Conservation (phyloP, 2,888 invertebrate species). For the Unio pictorum region DNA sequence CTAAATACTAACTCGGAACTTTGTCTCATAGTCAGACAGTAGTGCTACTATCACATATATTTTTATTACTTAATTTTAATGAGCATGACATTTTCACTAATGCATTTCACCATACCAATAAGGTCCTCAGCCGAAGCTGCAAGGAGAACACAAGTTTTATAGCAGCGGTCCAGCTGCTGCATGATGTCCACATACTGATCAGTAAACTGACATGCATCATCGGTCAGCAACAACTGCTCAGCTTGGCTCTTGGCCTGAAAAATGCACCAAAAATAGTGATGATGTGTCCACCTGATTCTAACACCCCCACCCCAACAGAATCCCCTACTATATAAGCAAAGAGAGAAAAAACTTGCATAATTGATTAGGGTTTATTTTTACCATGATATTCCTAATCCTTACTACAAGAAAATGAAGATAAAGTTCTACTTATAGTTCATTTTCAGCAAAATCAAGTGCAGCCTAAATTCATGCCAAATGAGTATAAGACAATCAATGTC, state of each 20-base stretch:
- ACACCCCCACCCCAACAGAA: not conserved
- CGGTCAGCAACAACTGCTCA: constrained; percentile 16
- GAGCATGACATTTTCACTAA: too few relatives aligned
- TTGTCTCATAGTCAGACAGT: too few relatives aligned
- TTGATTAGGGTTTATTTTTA: too few relatives aligned
- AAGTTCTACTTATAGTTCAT: too few relatives aligned
- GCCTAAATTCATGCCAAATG: too few relatives aligned
- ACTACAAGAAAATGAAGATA: too few relatives aligned
- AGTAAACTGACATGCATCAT: constrained; percentile 28
- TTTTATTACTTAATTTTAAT: too few relatives aligned
- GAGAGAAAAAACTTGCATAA: not conserved
- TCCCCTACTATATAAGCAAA: not conserved
- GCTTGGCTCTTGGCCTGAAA: constrained; percentile 29
- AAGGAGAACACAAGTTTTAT: constrained; percentile 42
- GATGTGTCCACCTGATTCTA: not conserved
- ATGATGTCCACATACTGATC: constrained; percentile 42
- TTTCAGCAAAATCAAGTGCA: too few relatives aligned
- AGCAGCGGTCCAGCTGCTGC: constrained; percentile 43
- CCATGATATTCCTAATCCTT: too few relatives aligned
- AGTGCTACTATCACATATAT: too few relatives aligned
- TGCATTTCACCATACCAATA: constrained; percentile 26
- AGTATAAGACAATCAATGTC: too few relatives aligned
- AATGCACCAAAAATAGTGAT: constrained; percentile 1
- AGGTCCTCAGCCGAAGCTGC: constrained; percentile 47
- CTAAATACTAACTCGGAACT: too few relatives aligned